Base-by-base conservation (phyloP, 2,113 vertebrate species). In the Brachirus orientalis region DNA sequence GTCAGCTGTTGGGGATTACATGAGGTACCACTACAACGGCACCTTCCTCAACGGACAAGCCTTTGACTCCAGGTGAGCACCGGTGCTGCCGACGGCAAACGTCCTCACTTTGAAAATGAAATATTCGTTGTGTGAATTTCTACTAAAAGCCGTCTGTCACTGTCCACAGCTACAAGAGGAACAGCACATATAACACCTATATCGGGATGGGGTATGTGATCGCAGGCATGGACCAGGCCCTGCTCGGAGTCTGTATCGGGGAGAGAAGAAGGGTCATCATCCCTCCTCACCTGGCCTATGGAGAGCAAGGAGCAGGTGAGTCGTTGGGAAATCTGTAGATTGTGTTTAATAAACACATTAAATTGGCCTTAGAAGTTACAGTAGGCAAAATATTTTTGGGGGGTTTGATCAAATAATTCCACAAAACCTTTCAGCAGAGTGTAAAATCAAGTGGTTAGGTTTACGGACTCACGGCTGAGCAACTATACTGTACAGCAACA, bases 11-110 rank as follows among this genome's bases (percentile, higher is more conserved):
- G 97, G 97, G 17, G 97, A 99, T 87, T 99, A 95, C 50, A 85
- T 98, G 19, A 95, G 97, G 2, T 99, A 99, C 85, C 97, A 98
- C 86, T 99, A 99, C 89, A 99, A 99, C 0, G 97, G 96, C 0
- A 95, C 94, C 0, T 91, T 97, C 58, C 94, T 98, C 91, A 96
- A 98, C 0, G 96, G 96, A 72, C 90, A 84, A 0, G 86, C 93
- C 65, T 98, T 99, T 4, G 97, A 99, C 86, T 96, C 95, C 90
- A 98, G 97, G 97, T 98, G 35, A 14, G 81, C 28, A 66, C n/a
- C 37, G 18, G 41, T 67, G 17, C 22, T 13, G 11, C 10, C 20
- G 13, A 47, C n/a, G n/a, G n/a, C n/a, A n/a, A n/a, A n/a, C n/a
- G n/a, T n/a, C n/a, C n/a, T n/a, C n/a, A 2, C 28, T 28, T 28